Percentiles rank a stretch among this genome's conserved stretches.
Evolutionary conservation across 2,113 vertebrate species (phyloP).

Genomic region (Aspidoscelis tigris): DNA sequence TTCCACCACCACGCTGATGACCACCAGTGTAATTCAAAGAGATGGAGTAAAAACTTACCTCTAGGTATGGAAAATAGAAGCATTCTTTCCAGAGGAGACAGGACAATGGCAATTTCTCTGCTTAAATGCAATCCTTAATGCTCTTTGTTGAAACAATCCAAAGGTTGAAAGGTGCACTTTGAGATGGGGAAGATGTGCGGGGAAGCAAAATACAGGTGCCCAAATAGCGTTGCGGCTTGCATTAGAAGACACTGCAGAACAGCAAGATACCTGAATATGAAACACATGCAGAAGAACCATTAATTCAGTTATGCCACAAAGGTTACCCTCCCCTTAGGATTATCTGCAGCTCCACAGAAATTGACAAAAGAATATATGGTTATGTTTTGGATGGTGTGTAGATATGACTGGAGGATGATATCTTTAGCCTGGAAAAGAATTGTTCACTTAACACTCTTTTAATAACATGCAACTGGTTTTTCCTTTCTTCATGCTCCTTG

Average conservation of each 20-base stretch:
- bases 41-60: conserved; percentile 79
- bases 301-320: conserved; percentile 56
- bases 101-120: conserved; percentile 62
- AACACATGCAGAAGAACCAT: background rate
- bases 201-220: conserved; percentile 9
- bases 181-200: background rate
- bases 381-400: conserved; percentile 17
- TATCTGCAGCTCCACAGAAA: conserved; percentile 65
- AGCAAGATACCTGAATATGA: conserved; percentile 17
- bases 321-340: conserved; percentile 68
- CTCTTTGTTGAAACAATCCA: conserved; percentile 55
- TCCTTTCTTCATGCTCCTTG: conserved; percentile 35
- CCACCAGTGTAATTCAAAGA: conserved; percentile 79
- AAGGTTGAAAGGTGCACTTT: background rate
- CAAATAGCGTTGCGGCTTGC: conserved; percentile 43
- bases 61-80: conserved; percentile 72
- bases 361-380: conserved; percentile 53
- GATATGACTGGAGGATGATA: conserved; percentile 51
- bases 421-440: conserved; percentile 73
- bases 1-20: conserved; percentile 72
- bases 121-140: conserved; percentile 62
- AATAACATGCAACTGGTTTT: conserved; percentile 72
- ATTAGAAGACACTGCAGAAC: conserved; percentile 57
- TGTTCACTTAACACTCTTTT: conserved; percentile 48
- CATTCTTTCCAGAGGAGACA: conserved; percentile 57